A percentile compares a stretch with the other conserved stretches of the same genome.
These are phyloP conservation scores for Serilophus lunatus DNA, from an alignment of 2,113 vertebrate species.

Conservation along the genomic window DNA sequence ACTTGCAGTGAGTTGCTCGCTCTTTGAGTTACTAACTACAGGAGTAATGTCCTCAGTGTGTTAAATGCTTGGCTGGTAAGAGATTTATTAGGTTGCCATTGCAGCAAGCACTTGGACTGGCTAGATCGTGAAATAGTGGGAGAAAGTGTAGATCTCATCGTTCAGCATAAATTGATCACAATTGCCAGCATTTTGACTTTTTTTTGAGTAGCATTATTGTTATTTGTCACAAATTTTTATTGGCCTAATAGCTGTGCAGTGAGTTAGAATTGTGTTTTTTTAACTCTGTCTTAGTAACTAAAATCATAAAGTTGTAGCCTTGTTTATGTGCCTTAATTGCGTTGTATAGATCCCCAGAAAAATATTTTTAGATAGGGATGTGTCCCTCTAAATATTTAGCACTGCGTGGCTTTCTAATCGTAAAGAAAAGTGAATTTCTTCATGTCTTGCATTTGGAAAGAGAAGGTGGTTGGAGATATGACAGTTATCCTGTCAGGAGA, in stretches of 20 bases:
- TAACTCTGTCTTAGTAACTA: neutral
- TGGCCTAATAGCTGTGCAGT: neutral
- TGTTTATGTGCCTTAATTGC: neutral
- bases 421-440: neutral
- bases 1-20: neutral
- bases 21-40: neutral
- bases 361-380: neutral
- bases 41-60: neutral
- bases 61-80: neutral
- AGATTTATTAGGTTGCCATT: neutral
- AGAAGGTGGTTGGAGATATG: neutral
- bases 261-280: neutral
- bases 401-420: neutral
- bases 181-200: neutral
- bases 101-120: neutral
- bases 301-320: neutral
- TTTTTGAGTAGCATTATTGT: neutral
- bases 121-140: neutral
- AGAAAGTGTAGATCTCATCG: neutral
- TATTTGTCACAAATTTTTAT: neutral
- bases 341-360: neutral
- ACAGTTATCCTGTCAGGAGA: neutral
- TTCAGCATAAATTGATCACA: neutral
- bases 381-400: neutral
- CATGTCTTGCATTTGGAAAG: neutral